Conservation (phyloP, 2,113 vertebrate genomes). For the Prunella himalayana region DNA sequence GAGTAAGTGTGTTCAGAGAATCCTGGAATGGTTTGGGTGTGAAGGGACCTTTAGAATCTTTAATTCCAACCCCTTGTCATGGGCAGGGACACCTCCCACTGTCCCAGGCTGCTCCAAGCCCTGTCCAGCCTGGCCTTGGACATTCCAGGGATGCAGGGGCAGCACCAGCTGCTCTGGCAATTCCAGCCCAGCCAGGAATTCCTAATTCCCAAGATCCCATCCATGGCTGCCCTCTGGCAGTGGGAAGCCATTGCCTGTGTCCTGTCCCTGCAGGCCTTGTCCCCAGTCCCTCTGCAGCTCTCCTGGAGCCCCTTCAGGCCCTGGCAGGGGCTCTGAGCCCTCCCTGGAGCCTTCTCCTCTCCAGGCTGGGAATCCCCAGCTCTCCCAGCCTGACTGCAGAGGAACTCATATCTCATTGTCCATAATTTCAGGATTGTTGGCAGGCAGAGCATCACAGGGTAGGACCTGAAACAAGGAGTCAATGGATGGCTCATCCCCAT, state of each 20-base stretch:
- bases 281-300: not conserved
- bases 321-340: fast-evolving
- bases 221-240: not conserved
- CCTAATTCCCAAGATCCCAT: not conserved
- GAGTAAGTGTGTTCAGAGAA: not conserved
- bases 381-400: not conserved
- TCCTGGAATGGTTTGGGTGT: not conserved
- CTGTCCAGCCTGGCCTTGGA: not conserved
- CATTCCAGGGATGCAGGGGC: not conserved
- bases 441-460: not conserved
- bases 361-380: not conserved
- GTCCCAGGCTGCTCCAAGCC: not conserved
- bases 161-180: not conserved
- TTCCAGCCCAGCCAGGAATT: not conserved
- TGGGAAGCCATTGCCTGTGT: not conserved
- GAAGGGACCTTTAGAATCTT: not conserved
- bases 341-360: fast-evolving
- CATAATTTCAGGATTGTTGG: not conserved
- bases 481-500: fast-evolving
- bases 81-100: not conserved
- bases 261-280: not conserved
- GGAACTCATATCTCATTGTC: not conserved
- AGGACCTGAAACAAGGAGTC: not conserved
- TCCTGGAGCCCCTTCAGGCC: not conserved
- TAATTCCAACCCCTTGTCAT: too few relatives aligned